Base-by-base conservation (phyloP, 2,888 invertebrate genomes). In the Pristionchus exspectatus region DNA sequence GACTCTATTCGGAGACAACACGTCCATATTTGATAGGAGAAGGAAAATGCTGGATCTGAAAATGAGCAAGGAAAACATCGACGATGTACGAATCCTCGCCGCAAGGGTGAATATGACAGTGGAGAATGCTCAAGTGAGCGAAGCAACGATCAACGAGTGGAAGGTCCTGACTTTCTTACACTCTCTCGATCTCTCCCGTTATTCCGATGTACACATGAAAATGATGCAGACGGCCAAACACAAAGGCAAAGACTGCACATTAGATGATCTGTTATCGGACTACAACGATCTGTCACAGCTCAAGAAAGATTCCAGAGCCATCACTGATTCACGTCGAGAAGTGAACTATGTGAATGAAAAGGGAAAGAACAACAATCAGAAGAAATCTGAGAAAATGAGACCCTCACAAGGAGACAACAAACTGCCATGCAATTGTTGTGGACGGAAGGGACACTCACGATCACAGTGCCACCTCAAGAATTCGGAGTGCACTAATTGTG, bases 151-250 rank as follows among this genome's bases (percentile, higher is more conserved):
- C 12, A 16, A 69, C 7, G 69, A 69, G 69, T 69, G 69, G 38
- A 38, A 38, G 38, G 38, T 38, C 38, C 38, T 38, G 38, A 38
- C 38, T 2, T 38, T 77, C 44, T 12, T 77, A 33, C 77, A 77
- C 38, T 14, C 77, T 2, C 77, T 77, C 4, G 77, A 77, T 77
- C 38, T 77, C 21, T 24, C 77, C 24, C 30, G 77, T 2, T 33
- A 77, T 18, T 18, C 38, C 1, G 77, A 77, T 33, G 38, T 77
- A 2, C 77, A 77, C 14, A 12, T 77, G 18, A 33, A 38, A 4
- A 77, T 77, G 77, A 33, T 77, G 77, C 33, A 77, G 27, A 44
- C 33, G 2, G 77, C 77, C 18, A 69, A 69, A n/a, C 77, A 77
- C 33, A 77, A 77, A 21, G 77, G 77, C 12, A 77, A 77, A 77